Percentiles rank a stretch among this genome's conserved stretches.
phyloP scores from a whole-genome alignment of 2,113 vertebrate genomes.

The Galemys pyrenaicus region DNA sequence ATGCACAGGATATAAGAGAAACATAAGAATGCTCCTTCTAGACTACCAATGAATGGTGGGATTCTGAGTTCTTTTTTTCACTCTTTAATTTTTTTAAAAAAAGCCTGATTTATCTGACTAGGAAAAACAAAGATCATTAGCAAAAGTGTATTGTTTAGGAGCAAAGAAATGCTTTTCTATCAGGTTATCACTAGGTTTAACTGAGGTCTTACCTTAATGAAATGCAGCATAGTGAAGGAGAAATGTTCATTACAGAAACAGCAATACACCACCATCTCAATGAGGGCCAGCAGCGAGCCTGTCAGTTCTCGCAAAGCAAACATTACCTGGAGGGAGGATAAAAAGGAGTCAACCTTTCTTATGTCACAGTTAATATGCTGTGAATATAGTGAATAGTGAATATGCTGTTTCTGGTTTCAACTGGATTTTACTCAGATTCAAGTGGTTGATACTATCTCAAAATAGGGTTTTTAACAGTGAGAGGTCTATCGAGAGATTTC shows the following conservation, averaged over 20 bases:
- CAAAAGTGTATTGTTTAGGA: not conserved
- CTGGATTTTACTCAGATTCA: not conserved
- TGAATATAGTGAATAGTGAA: accelerated
- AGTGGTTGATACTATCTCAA: not conserved
- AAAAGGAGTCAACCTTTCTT: not conserved
- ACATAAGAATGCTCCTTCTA: not conserved
- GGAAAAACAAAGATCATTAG: not conserved
- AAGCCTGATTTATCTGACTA: not conserved
- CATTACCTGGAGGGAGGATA: constrained; percentile 90
- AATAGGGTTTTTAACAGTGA: not conserved
- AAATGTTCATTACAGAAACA: constrained; percentile 98
- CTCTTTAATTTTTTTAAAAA: not conserved
- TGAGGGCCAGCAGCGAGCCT: constrained; percentile 91
- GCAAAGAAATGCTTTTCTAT: not conserved
- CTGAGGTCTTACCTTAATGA: constrained; percentile 93
- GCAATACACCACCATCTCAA: constrained; percentile 96
- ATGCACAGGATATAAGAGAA: not conserved
- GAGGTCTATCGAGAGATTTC: not conserved
- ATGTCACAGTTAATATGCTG: too few species aligned
- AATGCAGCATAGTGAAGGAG: constrained; percentile 93
- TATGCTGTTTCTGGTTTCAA: not conserved
- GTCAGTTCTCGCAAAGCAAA: constrained; percentile 96
- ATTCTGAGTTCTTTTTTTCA: not conserved
- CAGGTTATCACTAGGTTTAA: accelerated
- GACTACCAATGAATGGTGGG: not conserved